phyloP scores from a whole-genome alignment of 2,888 invertebrate genomes.

The Charanyca ferruginea region DNA sequence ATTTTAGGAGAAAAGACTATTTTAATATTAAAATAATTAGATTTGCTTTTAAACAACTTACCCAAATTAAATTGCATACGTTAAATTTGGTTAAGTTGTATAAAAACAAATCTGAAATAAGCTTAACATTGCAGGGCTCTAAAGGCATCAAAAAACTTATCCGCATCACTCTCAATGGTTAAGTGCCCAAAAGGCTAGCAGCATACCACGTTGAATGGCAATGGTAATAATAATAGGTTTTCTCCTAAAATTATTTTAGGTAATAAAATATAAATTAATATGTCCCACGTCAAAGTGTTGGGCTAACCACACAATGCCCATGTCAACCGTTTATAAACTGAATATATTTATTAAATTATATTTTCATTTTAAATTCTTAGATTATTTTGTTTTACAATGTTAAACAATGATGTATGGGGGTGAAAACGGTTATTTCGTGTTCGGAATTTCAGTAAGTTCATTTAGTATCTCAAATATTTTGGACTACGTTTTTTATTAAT shows the following conservation, averaged over 20 bases:
- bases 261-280: conserved; percentile 37
- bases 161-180: too few species aligned
- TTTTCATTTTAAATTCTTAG: conserved; percentile 14
- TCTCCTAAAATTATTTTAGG: conserved; percentile 14
- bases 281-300: conserved; percentile 45
- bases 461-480: neutral
- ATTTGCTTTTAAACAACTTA: too few species aligned
- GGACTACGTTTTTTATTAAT: neutral
- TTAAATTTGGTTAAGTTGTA: too few species aligned
- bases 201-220: too few species aligned
- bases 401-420: conserved; percentile 6
- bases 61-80: too few species aligned
- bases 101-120: too few species aligned
- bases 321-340: conserved; percentile 44
- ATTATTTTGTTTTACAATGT: conserved; percentile 15
- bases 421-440: neutral
- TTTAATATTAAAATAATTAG: too few species aligned
- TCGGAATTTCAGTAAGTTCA: neutral
- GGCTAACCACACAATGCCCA: conserved; percentile 34
- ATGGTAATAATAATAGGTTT: neutral
- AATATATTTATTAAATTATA: conserved; percentile 24
- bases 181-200: too few species aligned
- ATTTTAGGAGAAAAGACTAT: too few species aligned
- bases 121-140: too few species aligned
- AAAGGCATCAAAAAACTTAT: too few species aligned